Base-by-base conservation (phyloP, 2,888 invertebrate genomes). In the Calliopum simillimum region DNA sequence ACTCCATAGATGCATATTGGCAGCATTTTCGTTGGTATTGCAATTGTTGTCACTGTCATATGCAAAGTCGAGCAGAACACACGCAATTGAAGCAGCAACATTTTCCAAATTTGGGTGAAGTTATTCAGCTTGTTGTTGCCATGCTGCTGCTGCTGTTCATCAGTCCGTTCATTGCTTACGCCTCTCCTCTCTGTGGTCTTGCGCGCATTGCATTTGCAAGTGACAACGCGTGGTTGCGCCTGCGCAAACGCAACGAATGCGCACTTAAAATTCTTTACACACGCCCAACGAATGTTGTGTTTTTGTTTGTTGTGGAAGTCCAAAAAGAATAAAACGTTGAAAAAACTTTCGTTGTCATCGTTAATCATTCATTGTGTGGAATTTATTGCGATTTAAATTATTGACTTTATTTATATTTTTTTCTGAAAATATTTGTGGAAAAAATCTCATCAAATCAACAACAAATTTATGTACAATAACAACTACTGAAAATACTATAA, bases 261-360 rank as follows among this genome's bases (percentile, higher is more conserved):
- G 21, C 65, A 65, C 55, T 65, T 65, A 44, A 65, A 65, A 65
- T 65, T 65, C 65, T 55, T 53, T 19, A 21, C 53, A 23, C 44
- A 65, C 44, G 65, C 65, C 23, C 53, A 13, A 43, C 19, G 65
- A 19, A 12, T 13, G 44, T n/a, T 12, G 53, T 65, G 23, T 16
- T 55, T 33, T 11, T 21, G 19, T 46, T 55, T 53, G 53, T n/a
- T 55, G 16, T 44, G 23, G 44, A n/a, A 44, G 33, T 16, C 25
- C 51, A 14, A 44, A 11, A n/a, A 19, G 21, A 19, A 58, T 43
- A 14, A 21, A 14, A 55, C n/a, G 19, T 14, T 19, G 21, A 65
- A 55, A 64, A 23, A 33, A 65, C 65, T 65, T 65, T 65, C 65
- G 44, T 65, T 55, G n/a, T 43, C 21, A 21, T 51, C 51, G 51